phyloP scores from a whole-genome alignment of 2,888 invertebrate species.

The Strigamia crassipes region DNA sequence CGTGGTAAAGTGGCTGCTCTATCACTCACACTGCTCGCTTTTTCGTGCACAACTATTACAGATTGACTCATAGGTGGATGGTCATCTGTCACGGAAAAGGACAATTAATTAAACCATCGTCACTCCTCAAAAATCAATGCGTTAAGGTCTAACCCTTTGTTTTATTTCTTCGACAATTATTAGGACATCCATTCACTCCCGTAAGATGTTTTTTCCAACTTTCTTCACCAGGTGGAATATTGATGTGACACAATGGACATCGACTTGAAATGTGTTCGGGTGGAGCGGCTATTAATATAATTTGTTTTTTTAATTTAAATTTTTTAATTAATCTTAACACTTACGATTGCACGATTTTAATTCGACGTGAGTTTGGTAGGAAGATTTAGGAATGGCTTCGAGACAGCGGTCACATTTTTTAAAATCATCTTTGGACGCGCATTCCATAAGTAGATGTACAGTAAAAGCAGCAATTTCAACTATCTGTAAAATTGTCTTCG shows the following conservation, averaged over 20 bases:
- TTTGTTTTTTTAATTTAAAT: conserved; percentile 51
- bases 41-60: conserved; percentile 17
- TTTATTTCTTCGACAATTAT: conserved; percentile 47
- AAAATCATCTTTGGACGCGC: conserved; percentile 72
- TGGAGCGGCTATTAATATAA: conserved; percentile 59
- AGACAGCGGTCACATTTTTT: conserved; percentile 74
- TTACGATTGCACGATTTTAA: conserved; percentile 69
- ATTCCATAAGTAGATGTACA: conserved; percentile 81
- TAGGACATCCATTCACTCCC: conserved; percentile 54
- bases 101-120: not conserved
- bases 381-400: conserved; percentile 70
- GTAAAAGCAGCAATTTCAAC: conserved; percentile 83
- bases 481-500: conserved; percentile 55
- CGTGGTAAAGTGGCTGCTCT: conserved; percentile 20
- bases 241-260: conserved; percentile 83
- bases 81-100: not conserved
- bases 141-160: not conserved
- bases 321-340: not conserved
- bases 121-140: not conserved
- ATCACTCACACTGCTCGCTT: conserved; percentile 30
- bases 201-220: conserved; percentile 83
- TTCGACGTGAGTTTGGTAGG: conserved; percentile 68
- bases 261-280: conserved; percentile 71
- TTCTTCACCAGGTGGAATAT: conserved; percentile 71
- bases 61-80: conserved; percentile 8